Evolutionary conservation across 1,140 invertebrate genomes (phyloP).

Genomic region (Caenorhabditis inopinata): DNA sequence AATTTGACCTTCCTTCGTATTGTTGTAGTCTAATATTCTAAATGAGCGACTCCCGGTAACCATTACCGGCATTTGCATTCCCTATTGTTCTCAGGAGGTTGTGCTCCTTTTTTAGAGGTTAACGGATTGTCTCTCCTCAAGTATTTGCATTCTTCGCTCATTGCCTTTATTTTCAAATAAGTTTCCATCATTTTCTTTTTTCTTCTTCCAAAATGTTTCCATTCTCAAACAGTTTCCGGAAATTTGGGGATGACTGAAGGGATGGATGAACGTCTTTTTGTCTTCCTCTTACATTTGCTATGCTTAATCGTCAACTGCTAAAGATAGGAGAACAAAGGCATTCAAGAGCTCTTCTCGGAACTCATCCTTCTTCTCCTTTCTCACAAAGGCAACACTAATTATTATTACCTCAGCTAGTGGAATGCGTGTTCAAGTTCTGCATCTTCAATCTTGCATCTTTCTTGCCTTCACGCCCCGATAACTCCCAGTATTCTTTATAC

Average conservation of each 20-base stretch:
- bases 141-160: conserved; percentile 20
- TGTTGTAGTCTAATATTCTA: conserved; percentile 20
- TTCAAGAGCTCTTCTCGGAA: conserved; percentile 17
- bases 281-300: not conserved
- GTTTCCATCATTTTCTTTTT: not conserved
- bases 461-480: not conserved
- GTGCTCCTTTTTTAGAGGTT: conserved; percentile 28
- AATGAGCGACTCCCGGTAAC: not conserved
- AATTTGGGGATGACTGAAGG: conserved; percentile 11
- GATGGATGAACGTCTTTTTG: not conserved
- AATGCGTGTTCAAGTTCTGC: conserved; percentile 21
- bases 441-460: not conserved
- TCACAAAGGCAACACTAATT: conserved; percentile 32
- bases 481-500: not conserved
- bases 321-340: conserved; percentile 1
- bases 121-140: conserved; percentile 11
- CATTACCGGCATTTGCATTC: conserved; percentile 19
- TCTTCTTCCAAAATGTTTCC: not conserved
- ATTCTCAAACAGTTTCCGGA: conserved; percentile 25
- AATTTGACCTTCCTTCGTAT: conserved; percentile 5
- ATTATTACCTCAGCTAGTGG: conserved; percentile 26
- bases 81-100: not conserved
- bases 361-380: not conserved
- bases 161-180: not conserved
- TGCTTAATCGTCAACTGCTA: conserved; percentile 7